Evolutionary conservation across 2,888 invertebrate genomes (phyloP).

Genomic region (Sipunculus nudus): DNA sequence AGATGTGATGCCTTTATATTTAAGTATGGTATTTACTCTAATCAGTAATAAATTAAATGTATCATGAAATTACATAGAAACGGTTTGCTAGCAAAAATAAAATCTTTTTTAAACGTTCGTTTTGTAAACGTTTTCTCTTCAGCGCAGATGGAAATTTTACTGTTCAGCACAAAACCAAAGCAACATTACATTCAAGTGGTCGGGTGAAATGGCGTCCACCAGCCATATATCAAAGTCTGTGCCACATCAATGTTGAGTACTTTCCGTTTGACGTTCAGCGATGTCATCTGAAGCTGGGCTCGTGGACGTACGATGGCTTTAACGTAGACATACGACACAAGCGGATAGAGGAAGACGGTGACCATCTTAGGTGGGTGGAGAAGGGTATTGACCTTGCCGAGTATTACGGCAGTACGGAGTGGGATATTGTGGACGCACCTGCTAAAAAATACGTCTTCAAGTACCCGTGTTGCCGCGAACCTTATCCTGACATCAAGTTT

Average conservation of each 20-base stretch:
- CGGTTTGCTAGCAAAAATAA: no score
- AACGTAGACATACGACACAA: conserved; percentile 48
- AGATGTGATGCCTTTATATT: no score
- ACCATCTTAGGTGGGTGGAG: conserved; percentile 41
- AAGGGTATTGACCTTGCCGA: conserved; percentile 64
- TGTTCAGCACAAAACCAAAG: conserved; percentile 45
- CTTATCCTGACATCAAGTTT: conserved; percentile 68
- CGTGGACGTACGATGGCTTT: conserved; percentile 75
- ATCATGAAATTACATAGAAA: no score
- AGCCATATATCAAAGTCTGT: conserved; percentile 91
- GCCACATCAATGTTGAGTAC: conserved; percentile 69
- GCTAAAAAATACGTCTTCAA: conserved; percentile 69
- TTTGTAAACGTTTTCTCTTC: conserved; percentile 3
- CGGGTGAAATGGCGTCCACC: conserved; percentile 78
- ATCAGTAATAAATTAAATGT: no score
- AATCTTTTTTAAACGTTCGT: no score
- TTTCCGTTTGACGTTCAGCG: conserved; percentile 79
- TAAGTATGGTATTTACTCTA: no score
- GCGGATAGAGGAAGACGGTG: conserved; percentile 8
- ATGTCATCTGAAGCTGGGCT: conserved; percentile 92
- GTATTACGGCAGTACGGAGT: conserved; percentile 65
- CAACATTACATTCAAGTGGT: conserved; percentile 39
- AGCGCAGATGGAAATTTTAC: conserved; percentile 48
- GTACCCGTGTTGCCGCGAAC: conserved; percentile 67
- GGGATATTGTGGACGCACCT: conserved; percentile 73